A percentile compares a stretch with the other conserved stretches of the same genome.
These are phyloP conservation scores for Morinoia aosen DNA, from an alignment of 2,888 invertebrate species.

Conservation along the genomic window DNA sequence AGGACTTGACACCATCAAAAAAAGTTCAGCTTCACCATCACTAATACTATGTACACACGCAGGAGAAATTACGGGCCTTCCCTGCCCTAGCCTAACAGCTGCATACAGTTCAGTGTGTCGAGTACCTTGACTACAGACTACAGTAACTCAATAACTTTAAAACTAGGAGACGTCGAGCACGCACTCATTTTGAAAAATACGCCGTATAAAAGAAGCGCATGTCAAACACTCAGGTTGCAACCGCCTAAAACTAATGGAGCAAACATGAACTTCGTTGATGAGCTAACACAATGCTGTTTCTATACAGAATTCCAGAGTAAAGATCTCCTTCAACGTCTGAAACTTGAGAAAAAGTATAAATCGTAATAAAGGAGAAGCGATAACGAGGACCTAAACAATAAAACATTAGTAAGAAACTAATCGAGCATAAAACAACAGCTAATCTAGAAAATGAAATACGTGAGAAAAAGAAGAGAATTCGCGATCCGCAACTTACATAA, in stretches of 20 bases:
- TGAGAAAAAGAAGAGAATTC: not conserved
- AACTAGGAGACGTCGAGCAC: not conserved
- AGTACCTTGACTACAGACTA: not conserved
- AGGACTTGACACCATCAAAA: not conserved
- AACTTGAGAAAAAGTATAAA: not conserved
- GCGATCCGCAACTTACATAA: not conserved
- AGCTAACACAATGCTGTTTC: not conserved
- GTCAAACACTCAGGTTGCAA: not conserved
- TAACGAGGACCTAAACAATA: not conserved
- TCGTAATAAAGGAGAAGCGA: not conserved
- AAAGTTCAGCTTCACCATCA: not conserved
- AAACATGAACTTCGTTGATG: constrained; percentile 1
- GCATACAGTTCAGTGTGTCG: constrained; percentile 17
- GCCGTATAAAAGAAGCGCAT: not conserved
- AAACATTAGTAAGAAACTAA: not conserved
- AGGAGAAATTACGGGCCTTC: not conserved
- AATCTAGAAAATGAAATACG: not conserved
- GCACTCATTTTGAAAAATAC: not conserved
- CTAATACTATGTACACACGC: not conserved
- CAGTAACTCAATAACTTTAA: not conserved
- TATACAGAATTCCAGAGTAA: not conserved
- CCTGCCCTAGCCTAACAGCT: not conserved
- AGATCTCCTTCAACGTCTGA: not conserved
- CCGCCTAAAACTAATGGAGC: not conserved
- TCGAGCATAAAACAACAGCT: not conserved